Evolutionary conservation across 2,888 invertebrate species (phyloP).

Genomic region (Ornithoptera priamus): DNA sequence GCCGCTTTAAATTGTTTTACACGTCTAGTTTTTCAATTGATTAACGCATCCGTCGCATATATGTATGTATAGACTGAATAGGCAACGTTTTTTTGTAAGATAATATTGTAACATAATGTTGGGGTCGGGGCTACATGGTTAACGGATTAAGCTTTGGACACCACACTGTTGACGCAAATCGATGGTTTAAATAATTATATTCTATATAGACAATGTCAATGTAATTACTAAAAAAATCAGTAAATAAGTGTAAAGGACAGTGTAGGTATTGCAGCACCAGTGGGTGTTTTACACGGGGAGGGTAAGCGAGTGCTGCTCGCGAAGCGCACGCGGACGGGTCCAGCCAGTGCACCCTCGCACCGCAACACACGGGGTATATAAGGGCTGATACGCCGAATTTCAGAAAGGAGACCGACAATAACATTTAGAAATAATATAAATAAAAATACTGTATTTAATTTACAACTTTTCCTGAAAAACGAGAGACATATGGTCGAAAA

Average conservation of each 20-base stretch:
- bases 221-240: background rate
- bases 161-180: slow-evolving; percentile 57
- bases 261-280: slow-evolving; percentile 54
- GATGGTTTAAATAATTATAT: slow-evolving; percentile 20
- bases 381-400: slow-evolving; percentile 53
- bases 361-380: slow-evolving; percentile 62
- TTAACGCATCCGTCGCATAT: slow-evolving; percentile 76
- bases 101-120: slow-evolving; percentile 15
- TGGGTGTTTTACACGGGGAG: slow-evolving; percentile 60
- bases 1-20: slow-evolving; percentile 54
- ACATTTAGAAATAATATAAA: slow-evolving; percentile 20
- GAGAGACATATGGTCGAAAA: background rate
- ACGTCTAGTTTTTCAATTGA: slow-evolving; percentile 35
- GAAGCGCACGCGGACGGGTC: slow-evolving; percentile 60
- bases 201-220: background rate
- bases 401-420: slow-evolving; percentile 60
- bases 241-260: background rate
- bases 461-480: background rate
- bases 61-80: slow-evolving; percentile 32
- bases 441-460: background rate
- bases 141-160: slow-evolving; percentile 53
- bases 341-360: slow-evolving; percentile 54
- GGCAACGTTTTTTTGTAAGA: slow-evolving; percentile 34
- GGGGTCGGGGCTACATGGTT: slow-evolving; percentile 35
- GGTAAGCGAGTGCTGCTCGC: slow-evolving; percentile 76